Evolutionary conservation across 2,797 vertebrate species (phyloP), one percentile per base, ranked within the genome.

Genomic region (Lophotriccus pileatus): DNA sequence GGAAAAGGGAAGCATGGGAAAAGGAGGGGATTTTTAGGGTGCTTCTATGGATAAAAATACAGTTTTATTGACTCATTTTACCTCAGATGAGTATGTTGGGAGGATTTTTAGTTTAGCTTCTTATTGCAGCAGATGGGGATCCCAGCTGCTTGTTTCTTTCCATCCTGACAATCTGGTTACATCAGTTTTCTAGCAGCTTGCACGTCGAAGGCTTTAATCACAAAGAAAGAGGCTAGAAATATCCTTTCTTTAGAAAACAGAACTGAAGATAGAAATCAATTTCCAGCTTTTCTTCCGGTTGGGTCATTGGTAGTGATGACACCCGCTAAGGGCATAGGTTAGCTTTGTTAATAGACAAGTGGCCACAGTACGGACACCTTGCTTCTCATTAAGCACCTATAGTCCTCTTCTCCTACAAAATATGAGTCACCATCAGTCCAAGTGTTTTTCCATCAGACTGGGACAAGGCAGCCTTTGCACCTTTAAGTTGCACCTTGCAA

Each of bases 101-200:
- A 94, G 87, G 92, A 89, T 94, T 95, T 96, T 93, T 91, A 94
- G 84, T 77, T 96, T 92, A 90, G 81, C 87, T 87, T 76, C 92
- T 95, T 95, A 92, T 43, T 93, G 84, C 86, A 95, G 92, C 96
- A 97, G 96, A 97, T 96, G 96, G 94, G 43, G 62, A 96, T 92
- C 94, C 94, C 94, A 96, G 95, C 89, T 97, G 96, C 95, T 95
- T 92, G 78, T 89, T 95, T 94, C 94, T 87, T 92, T 93, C 93
- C 36, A 74, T 95, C 72, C 84, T 81, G 84, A 95, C 95, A 97
- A 95, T 95, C 86, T 96, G 94, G 93, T 94, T 97, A 81, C 86
- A 96, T 95, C 93, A 92, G 91, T 96, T 95, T 95, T 89, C 68
- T 90, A 95, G 87, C 95, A 94, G 93, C 95, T 94, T 96, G 92